These are phyloP conservation scores for cattle (Bos taurus) DNA, from an alignment of 2,113 vertebrate genomes.

Conservation along the genomic window DNA sequence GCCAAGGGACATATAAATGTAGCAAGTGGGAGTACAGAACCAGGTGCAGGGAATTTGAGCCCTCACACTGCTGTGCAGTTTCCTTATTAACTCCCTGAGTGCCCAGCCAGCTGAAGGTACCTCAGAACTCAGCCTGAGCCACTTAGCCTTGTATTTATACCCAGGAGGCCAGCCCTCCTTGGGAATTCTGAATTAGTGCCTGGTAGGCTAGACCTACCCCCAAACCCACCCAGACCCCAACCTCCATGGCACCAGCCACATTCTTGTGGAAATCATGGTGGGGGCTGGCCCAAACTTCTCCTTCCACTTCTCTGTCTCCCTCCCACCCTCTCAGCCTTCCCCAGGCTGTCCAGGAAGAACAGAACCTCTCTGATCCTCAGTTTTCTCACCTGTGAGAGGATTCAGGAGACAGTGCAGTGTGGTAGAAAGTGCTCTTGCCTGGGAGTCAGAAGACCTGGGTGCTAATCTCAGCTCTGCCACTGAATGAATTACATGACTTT, in stretches of 20 bases:
- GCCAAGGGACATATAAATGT: neutral
- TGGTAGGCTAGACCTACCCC: neutral
- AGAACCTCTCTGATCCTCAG: neutral
- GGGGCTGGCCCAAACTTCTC: neutral
- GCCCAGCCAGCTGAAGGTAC: neutral
- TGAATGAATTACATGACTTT: slow-evolving; percentile 16
- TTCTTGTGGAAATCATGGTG: neutral
- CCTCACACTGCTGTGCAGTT: neutral
- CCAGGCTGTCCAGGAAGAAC: neutral
- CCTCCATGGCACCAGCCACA: neutral
- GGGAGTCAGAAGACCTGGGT: slow-evolving; percentile 11
- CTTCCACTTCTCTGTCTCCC: neutral
- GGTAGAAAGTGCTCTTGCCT: neutral
- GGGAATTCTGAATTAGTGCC: neutral
- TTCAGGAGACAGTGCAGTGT: neutral
- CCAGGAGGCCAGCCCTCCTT: neutral
- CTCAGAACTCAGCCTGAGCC: neutral
- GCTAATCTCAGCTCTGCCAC: slow-evolving; percentile 48
- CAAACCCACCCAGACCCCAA: neutral
- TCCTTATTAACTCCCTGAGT: neutral
- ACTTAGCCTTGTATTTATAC: neutral
- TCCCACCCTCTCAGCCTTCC: neutral
- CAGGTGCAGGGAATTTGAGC: neutral
- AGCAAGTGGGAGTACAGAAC: neutral
- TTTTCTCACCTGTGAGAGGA: neutral